Conservation (phyloP, 2,888 invertebrate species). For the Drosophila merina region DNA sequence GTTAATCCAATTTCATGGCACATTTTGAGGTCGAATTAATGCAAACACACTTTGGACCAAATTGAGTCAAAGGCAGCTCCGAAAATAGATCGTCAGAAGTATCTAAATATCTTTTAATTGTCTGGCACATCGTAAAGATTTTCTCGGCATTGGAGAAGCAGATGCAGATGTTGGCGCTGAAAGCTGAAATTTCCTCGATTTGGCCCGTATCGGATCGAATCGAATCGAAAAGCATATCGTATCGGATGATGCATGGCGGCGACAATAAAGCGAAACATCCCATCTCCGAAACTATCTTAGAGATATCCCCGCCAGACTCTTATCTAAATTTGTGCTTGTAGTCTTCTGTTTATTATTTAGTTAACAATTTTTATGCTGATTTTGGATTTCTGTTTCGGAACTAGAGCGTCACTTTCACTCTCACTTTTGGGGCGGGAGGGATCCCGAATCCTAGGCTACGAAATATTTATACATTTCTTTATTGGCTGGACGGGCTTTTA, state of each 20-base stretch:
- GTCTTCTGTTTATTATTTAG: slow-evolving; percentile 59
- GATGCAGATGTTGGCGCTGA: slow-evolving; percentile 66
- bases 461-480: slow-evolving; percentile 35
- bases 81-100: slow-evolving; percentile 32
- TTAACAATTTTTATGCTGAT: slow-evolving; percentile 54
- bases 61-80: slow-evolving; percentile 44
- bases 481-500: slow-evolving; percentile 38
- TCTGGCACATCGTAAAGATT: slow-evolving; percentile 71
- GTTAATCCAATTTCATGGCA: slow-evolving; percentile 56
- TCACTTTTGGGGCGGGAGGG: slow-evolving; percentile 29
- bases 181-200: slow-evolving; percentile 66
- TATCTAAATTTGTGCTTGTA: slow-evolving; percentile 52
- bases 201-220: slow-evolving; percentile 3
- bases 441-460: not conserved
- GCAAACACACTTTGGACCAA: slow-evolving; percentile 52
- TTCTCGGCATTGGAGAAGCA: slow-evolving; percentile 53
- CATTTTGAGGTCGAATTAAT: slow-evolving; percentile 65
- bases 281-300: slow-evolving; percentile 3
- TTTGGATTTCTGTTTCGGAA: slow-evolving; percentile 18
- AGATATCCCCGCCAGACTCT: slow-evolving; percentile 7
- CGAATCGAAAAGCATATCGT: slow-evolving; percentile 17
- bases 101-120: slow-evolving; percentile 52
- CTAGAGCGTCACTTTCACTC: slow-evolving; percentile 57
- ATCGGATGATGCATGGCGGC: slow-evolving; percentile 61
- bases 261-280: slow-evolving; percentile 68